These are phyloP conservation scores for Streblospio benedicti DNA, from an alignment of 1,140 invertebrate genomes.

Conservation along the genomic window DNA sequence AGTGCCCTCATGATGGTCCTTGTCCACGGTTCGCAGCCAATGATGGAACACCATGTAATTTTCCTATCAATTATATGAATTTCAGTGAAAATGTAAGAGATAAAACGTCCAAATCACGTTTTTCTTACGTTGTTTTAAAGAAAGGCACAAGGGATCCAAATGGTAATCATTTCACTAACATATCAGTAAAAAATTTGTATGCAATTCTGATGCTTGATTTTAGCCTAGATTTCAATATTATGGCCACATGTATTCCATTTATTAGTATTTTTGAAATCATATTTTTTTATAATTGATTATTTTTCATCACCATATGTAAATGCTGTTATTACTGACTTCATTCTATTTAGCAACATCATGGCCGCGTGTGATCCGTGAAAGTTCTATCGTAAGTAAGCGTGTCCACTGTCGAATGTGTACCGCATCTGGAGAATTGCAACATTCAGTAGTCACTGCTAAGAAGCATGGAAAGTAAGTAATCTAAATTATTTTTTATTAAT, in stretches of 20 bases:
- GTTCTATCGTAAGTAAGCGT: slow-evolving; percentile 59
- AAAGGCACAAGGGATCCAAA: slow-evolving; percentile 38
- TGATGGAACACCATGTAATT: slow-evolving; percentile 64
- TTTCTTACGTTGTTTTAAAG: slow-evolving; percentile 55
- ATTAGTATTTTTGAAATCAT: slow-evolving; percentile 3
- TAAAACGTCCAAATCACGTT: no score
- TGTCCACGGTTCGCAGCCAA: slow-evolving; percentile 61
- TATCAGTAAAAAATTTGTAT: slow-evolving; percentile 57
- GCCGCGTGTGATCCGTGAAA: slow-evolving; percentile 67
- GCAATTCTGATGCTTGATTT: slow-evolving; percentile 18
- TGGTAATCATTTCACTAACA: slow-evolving; percentile 39
- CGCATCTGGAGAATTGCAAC: slow-evolving; percentile 60
- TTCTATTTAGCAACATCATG: slow-evolving; percentile 52
- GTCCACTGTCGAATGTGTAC: slow-evolving; percentile 71
- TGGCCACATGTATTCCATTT: slow-evolving; percentile 51
- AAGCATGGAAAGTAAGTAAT: no score
- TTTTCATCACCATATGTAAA: not conserved
- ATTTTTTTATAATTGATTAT: not conserved
- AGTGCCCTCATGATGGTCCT: slow-evolving; percentile 69
- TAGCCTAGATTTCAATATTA: slow-evolving; percentile 62
- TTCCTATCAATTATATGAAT: no score
- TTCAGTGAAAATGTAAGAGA: no score
- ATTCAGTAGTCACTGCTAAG: slow-evolving; percentile 63
- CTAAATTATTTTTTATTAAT: no score
- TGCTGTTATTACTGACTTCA: not conserved